Evolutionary conservation across 1,140 invertebrate genomes (phyloP).

Genomic region (Anagrus nilaparvatae): DNA sequence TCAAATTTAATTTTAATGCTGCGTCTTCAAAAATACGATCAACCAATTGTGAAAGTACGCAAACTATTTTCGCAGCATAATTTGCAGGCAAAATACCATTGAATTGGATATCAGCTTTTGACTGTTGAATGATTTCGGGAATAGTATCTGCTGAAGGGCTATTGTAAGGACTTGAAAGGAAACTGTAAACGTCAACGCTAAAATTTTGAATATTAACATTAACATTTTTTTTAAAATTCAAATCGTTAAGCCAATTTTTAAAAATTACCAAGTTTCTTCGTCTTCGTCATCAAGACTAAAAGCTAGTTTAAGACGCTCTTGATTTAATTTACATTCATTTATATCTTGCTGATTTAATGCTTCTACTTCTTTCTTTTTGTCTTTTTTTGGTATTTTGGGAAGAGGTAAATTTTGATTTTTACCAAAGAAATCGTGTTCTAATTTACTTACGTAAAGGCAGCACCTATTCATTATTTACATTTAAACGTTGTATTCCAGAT

Average conservation of each 20-base stretch:
- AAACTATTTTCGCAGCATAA: slow-evolving; percentile 76
- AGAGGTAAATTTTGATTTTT: slow-evolving; percentile 43
- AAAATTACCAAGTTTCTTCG: slow-evolving; percentile 60
- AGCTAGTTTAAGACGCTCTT: slow-evolving; percentile 40
- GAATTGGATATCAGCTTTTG: slow-evolving; percentile 48
- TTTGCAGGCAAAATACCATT: slow-evolving; percentile 67
- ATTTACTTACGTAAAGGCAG: slow-evolving; percentile 79
- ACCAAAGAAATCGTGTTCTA: slow-evolving; percentile 81
- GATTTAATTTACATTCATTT: slow-evolving; percentile 26
- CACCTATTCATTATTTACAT: slow-evolving; percentile 40
- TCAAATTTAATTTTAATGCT: slow-evolving; percentile 75
- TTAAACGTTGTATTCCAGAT: slow-evolving; percentile 1
- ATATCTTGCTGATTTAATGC: no score
- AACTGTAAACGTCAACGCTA: slow-evolving; percentile 73
- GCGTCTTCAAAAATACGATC: slow-evolving; percentile 79
- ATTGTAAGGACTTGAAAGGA: slow-evolving; percentile 57
- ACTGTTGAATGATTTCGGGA: slow-evolving; percentile 55
- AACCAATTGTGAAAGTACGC: slow-evolving; percentile 74
- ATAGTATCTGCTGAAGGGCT: slow-evolving; percentile 49
- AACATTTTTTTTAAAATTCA: neutral
- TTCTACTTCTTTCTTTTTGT: slow-evolving; percentile 37
- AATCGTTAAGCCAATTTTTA: neutral
- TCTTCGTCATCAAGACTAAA: slow-evolving; percentile 54
- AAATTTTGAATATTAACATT: slow-evolving; percentile 1
- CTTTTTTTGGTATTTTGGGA: slow-evolving; percentile 36